Evolutionary conservation across 2,888 invertebrate species (phyloP).

Genomic region (Meta bourneti): DNA sequence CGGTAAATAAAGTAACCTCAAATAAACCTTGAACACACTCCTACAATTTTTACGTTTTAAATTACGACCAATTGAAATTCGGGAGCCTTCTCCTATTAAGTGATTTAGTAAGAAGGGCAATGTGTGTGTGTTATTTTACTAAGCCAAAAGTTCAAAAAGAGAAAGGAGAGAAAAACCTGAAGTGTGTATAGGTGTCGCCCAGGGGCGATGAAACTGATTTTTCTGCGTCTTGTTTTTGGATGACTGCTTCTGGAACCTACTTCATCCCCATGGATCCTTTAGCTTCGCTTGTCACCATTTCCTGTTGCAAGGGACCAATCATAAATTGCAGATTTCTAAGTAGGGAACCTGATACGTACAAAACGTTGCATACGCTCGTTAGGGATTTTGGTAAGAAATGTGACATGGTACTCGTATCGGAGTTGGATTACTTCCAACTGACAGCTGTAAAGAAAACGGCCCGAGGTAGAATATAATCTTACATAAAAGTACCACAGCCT

Average conservation of each 20-base stretch:
- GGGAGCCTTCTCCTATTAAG: neutral
- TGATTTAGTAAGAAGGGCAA: neutral
- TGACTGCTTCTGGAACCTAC: constrained; percentile 26
- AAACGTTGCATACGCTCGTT: too few species aligned
- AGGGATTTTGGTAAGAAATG: too few species aligned
- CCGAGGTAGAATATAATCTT: neutral
- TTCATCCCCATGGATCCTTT: constrained; percentile 15
- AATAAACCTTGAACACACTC: neutral
- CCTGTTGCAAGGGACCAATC: neutral
- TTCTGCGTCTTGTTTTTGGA: constrained; percentile 31
- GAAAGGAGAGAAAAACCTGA: neutral
- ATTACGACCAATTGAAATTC: neutral
- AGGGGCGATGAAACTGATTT: constrained; percentile 42
- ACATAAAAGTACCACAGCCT: neutral
- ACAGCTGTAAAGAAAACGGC: neutral
- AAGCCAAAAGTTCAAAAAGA: neutral
- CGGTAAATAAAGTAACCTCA: neutral
- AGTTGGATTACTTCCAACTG: neutral
- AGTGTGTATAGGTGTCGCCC: constrained; percentile 1
- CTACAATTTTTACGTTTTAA: neutral
- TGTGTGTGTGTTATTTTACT: constrained; percentile 1
- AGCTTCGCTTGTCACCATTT: constrained; percentile 30
- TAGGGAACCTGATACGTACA: neutral
- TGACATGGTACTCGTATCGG: neutral
- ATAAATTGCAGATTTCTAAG: neutral